phyloP scores from a whole-genome alignment of 1,140 invertebrate genomes.

The Dryas iulia region DNA sequence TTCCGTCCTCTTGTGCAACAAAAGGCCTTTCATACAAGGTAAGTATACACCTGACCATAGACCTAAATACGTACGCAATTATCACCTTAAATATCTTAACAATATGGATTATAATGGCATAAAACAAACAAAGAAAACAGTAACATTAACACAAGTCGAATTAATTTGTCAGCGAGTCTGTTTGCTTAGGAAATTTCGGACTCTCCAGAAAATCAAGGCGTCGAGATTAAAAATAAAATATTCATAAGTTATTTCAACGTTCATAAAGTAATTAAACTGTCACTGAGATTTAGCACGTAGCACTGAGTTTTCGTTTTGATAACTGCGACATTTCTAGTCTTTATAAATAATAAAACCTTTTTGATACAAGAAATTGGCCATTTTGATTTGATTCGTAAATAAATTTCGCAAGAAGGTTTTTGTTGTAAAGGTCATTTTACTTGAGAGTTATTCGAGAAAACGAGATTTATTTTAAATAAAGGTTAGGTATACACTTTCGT shows the following conservation, averaged over 20 bases:
- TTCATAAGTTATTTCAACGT: slow-evolving; percentile 26
- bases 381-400: not conserved
- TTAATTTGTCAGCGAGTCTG: slow-evolving; percentile 25
- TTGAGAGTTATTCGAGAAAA: too few relatives aligned
- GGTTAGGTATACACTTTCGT: too few relatives aligned
- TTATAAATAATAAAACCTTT: not conserved
- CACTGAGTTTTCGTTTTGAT: slow-evolving; percentile 20
- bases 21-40: slow-evolving; percentile 5
- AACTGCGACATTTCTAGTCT: not conserved
- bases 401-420: not conserved
- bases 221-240: slow-evolving; percentile 30
- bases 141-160: slow-evolving; percentile 21
- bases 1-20: not conserved
- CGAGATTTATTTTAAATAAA: too few relatives aligned
- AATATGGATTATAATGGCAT: not conserved
- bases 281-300: slow-evolving; percentile 14
- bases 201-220: slow-evolving; percentile 13
- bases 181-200: slow-evolving; percentile 28
- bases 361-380: not conserved
- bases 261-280: slow-evolving; percentile 27
- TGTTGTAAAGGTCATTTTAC: too few relatives aligned
- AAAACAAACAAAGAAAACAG: slow-evolving; percentile 3
- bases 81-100: not conserved
- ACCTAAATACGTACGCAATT: not conserved
- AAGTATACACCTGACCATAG: not conserved